phyloP scores from a whole-genome alignment of 2,888 invertebrate species.

The Rugalucina vietnamica region DNA sequence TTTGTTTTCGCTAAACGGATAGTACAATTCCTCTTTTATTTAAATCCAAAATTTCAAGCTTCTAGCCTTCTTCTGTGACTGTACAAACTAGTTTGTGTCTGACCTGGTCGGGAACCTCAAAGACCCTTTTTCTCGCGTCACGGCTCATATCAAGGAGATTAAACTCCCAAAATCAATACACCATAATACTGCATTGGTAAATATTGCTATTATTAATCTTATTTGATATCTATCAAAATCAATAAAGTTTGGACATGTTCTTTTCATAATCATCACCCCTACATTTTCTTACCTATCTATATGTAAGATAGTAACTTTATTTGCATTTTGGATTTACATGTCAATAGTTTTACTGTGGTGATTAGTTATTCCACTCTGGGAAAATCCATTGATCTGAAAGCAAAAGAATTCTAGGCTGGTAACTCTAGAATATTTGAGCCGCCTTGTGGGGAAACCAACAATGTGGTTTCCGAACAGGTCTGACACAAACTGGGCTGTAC shows the following conservation, averaged over 20 bases:
- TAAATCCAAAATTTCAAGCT: too few relatives aligned
- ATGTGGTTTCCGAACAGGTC: too few relatives aligned
- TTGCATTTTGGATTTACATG: neutral
- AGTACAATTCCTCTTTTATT: too few relatives aligned
- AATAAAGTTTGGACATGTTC: neutral
- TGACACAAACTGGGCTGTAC: too few relatives aligned
- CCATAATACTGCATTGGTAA: neutral
- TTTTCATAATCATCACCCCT: neutral
- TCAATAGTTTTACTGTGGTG: neutral
- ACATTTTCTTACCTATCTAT: neutral
- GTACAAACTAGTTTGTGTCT: too few relatives aligned
- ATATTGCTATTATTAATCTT: constrained; percentile 1
- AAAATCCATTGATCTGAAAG: neutral
- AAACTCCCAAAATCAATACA: neutral
- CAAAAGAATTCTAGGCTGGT: neutral
- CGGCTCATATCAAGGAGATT: neutral
- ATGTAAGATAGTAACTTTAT: neutral
- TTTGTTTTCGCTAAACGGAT: too few relatives aligned
- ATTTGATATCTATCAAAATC: neutral
- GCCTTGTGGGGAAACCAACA: too few relatives aligned
- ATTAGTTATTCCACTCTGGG: neutral
- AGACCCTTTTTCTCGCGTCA: too few relatives aligned
- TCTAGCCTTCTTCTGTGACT: too few relatives aligned
- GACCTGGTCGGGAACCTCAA: too few relatives aligned
- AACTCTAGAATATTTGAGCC: too few relatives aligned